These are phyloP conservation scores for Mormyrus hasselquistii DNA, from an alignment of 2,797 vertebrate species.

Conservation along the genomic window DNA sequence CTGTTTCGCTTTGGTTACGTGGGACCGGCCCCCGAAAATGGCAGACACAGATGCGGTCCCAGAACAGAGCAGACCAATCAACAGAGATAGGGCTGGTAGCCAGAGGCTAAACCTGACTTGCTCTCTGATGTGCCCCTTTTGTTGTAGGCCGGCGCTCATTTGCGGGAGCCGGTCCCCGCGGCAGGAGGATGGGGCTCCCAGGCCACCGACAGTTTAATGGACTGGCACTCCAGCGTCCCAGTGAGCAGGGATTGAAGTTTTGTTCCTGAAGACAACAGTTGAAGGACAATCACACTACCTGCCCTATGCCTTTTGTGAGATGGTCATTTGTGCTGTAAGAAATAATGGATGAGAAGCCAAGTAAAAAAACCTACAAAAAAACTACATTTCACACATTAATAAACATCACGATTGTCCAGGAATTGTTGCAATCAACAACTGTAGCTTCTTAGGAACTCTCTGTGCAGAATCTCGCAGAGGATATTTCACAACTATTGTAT, in stretches of 20 bases:
- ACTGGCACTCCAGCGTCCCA: not conserved
- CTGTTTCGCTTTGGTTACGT: not conserved
- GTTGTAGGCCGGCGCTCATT: no score
- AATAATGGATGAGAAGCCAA: not conserved
- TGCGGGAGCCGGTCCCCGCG: not conserved
- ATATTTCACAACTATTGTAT: not conserved
- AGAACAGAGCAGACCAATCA: not conserved
- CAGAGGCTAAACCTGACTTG: not conserved
- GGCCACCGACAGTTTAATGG: not conserved
- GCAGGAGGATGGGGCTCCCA: not conserved
- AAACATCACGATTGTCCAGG: not conserved
- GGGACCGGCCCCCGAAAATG: not conserved
- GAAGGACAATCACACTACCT: not conserved
- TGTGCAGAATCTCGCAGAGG: not conserved
- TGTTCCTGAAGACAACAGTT: not conserved
- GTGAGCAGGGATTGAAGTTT: not conserved
- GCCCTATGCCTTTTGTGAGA: not conserved
- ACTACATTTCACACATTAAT: not conserved
- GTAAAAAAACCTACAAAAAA: not conserved
- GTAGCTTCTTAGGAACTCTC: not conserved
- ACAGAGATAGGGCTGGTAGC: not conserved
- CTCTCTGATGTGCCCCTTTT: not conserved
- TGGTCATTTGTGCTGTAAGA: not conserved
- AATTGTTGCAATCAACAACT: not conserved
- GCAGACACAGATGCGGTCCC: not conserved